Base-by-base conservation (phyloP, 2,888 invertebrate species). In the Adelphocoris suturalis region DNA sequence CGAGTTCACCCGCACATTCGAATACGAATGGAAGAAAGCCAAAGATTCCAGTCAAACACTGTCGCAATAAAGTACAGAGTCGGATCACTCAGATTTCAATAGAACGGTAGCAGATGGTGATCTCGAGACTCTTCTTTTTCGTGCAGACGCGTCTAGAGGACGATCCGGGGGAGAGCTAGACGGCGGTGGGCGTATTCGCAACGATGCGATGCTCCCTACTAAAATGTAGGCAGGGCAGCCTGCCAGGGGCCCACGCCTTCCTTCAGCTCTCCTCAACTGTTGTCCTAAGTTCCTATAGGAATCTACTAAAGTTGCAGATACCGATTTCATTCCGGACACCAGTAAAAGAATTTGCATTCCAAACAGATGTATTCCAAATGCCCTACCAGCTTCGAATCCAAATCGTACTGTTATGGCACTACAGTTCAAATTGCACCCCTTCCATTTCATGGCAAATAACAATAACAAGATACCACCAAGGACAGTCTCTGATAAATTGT, bases 171-270 rank as follows among this genome's bases (percentile, higher is more conserved):
- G 57, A n/a, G 23, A n/a, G 23, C 68, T 68, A 68, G 68, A 68
- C 68, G 23, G 68, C 19, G 68, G 68, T 68, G 68, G 68, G 68
- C 68, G 68, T 68, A 68, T 68, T 68, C 68, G 68, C 68, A 19
- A 68, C 68, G 68, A 68, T 68, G 23, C 68, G 68, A 23, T 68
- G 68, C 68, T 68, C 68, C 68, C 23, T 27, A 23, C 27, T 68
- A 27, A 68, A 68, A 23, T 68, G 68, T 68, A 68, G 68, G 68
- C 68, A 68, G 68, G 68, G 68, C 68, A 23, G 68, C 7, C 68
- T 68, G 68, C 68, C 68, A 68, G 23, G 23, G 68, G 23, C 68
- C 68, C 68, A 68, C 68, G 68, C 68, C 68, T 68, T 68, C 68
- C 68, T 23, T 68, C 23, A 68, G 9, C 68, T 5, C 68, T 68